Percentiles rank a stretch among this genome's conserved stretches.
These are phyloP conservation scores for Nycticorax nycticorax DNA, from an alignment of 2,113 vertebrate species.

Conservation along the genomic window DNA sequence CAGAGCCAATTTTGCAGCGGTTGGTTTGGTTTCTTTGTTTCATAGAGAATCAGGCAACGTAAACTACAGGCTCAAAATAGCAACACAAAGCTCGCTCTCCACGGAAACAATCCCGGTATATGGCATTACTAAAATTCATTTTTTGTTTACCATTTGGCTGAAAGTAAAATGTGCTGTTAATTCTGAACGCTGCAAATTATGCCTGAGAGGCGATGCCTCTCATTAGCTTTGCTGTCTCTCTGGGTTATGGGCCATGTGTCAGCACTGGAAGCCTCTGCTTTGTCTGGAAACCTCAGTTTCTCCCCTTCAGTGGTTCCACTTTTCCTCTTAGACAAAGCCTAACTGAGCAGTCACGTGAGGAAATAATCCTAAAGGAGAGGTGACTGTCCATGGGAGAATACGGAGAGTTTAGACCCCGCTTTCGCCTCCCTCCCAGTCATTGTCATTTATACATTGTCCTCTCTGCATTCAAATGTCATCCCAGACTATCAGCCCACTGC, in stretches of 20 bases:
- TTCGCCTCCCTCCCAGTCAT: slow-evolving; percentile 51
- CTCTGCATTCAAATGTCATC: slow-evolving; percentile 75
- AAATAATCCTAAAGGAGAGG: slow-evolving; percentile 63
- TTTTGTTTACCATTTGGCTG: slow-evolving; percentile 20
- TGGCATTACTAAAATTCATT: slow-evolving; percentile 14
- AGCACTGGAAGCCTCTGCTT: slow-evolving; percentile 50
- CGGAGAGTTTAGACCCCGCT: slow-evolving; percentile 29
- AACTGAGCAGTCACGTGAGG: slow-evolving; percentile 48
- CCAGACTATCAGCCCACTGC: slow-evolving; percentile 68
- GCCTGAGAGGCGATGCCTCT: slow-evolving; percentile 1
- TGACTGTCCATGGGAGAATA: slow-evolving; percentile 49
- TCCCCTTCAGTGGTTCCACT: slow-evolving; percentile 57
- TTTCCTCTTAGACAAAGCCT: slow-evolving; percentile 67
- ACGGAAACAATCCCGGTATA: not conserved
- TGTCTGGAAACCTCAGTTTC: slow-evolving; percentile 55
- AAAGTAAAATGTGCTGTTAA: slow-evolving; percentile 4
- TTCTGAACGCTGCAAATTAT: slow-evolving; percentile 1
- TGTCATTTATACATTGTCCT: slow-evolving; percentile 75
- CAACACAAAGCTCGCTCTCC: slow-evolving; percentile 26
- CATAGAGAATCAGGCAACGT: not conserved
- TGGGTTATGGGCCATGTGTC: slow-evolving; percentile 39
- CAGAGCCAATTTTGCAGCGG: not conserved
- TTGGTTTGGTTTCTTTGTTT: slow-evolving; percentile 18
- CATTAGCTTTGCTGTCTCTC: slow-evolving; percentile 52
- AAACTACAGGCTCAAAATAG: slow-evolving; percentile 38